Evolutionary conservation across 2,888 invertebrate genomes (phyloP).

Genomic region (Agrotis segetum): DNA sequence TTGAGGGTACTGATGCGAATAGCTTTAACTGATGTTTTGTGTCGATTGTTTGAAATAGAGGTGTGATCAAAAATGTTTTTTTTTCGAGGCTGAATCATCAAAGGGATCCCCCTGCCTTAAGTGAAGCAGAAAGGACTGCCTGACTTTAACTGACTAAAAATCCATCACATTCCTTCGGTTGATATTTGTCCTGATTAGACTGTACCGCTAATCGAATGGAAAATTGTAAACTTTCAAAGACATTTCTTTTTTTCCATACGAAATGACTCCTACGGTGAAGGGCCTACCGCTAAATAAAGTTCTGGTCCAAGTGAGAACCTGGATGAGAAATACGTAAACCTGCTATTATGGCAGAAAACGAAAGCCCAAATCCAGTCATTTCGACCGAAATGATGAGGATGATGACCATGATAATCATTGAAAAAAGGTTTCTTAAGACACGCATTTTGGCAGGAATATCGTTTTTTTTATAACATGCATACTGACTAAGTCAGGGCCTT

Average conservation of each 20-base stretch:
- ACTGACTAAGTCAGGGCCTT: no score
- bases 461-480: neutral
- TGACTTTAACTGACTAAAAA: no score
- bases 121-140: no score
- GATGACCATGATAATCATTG: neutral
- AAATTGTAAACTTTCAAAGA: neutral
- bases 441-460: neutral
- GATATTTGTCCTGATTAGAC: no score
- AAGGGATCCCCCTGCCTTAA: no score
- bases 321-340: neutral
- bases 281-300: no score
- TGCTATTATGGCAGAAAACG: neutral
- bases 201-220: no score
- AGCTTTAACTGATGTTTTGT: conserved; percentile 2
- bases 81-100: no score
- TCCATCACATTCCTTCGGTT: no score
- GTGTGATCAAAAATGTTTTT: neutral
- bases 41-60: neutral
- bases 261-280: neutral
- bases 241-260: neutral
- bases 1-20: conserved; percentile 7
- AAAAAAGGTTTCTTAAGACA: no score
- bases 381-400: no score
- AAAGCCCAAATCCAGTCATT: neutral
- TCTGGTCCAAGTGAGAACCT: no score